phyloP scores from a whole-genome alignment of 2,797 vertebrate genomes.

The Macropodus opercularis region DNA sequence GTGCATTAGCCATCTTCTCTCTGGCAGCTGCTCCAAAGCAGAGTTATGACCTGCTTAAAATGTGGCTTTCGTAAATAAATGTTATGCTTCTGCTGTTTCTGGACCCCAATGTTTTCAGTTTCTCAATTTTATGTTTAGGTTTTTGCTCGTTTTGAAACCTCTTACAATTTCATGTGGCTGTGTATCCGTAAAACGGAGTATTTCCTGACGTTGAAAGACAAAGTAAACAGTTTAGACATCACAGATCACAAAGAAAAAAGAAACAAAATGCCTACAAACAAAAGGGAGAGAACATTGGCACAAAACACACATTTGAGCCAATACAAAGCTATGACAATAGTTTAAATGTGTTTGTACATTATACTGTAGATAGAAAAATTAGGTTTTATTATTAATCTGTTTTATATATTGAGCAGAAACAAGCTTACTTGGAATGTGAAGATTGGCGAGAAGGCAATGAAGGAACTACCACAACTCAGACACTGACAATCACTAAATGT shows the following conservation, averaged over 20 bases:
- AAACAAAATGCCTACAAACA: background rate
- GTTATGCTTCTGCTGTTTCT: background rate
- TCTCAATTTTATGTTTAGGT: background rate
- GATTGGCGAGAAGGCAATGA: too few species aligned
- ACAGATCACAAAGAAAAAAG: background rate
- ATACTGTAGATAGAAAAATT: too few species aligned
- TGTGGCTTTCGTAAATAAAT: background rate
- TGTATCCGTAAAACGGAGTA: background rate
- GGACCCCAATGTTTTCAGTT: background rate
- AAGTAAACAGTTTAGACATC: background rate
- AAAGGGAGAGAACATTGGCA: background rate
- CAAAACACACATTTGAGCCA: conserved; percentile 1
- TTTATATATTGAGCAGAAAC: too few species aligned
- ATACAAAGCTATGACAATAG: too few species aligned
- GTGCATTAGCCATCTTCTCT: background rate
- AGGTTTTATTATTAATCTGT: too few species aligned
- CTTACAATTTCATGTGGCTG: background rate
- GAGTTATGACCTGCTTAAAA: background rate
- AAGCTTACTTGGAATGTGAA: too few species aligned
- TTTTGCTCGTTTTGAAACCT: background rate
- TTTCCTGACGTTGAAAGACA: background rate
- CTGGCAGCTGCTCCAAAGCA: background rate
- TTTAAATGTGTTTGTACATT: too few species aligned
- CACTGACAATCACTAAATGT: too few species aligned
- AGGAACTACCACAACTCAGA: too few species aligned